Conservation (phyloP, 2,888 invertebrate species). For the Coelinius sp. region DNA sequence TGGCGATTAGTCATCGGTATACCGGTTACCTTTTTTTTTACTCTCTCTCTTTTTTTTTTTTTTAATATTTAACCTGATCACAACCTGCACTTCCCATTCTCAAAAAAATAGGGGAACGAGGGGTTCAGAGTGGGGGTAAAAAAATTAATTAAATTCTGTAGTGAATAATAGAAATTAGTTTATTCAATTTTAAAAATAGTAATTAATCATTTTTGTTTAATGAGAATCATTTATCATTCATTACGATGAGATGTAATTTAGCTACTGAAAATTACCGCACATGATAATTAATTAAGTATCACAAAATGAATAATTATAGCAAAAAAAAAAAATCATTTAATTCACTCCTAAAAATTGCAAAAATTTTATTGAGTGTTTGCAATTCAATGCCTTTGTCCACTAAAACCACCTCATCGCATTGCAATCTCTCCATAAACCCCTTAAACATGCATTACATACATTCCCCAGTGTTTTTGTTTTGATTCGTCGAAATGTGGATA, state of each 20-base stretch:
- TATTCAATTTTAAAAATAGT: background rate
- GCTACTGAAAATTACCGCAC: too few species aligned
- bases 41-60: too few species aligned
- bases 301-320: background rate
- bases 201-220: background rate
- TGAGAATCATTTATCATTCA: too few species aligned
- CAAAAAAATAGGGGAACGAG: background rate
- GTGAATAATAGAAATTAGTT: background rate
- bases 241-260: too few species aligned
- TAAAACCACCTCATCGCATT: background rate
- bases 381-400: slow-evolving; percentile 21
- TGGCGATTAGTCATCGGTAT: slow-evolving; percentile 54
- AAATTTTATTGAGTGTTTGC: slow-evolving; percentile 11
- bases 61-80: slow-evolving; percentile 36
- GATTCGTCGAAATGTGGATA: slow-evolving; percentile 28
- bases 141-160: background rate
- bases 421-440: slow-evolving; percentile 11
- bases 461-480: slow-evolving; percentile 28
- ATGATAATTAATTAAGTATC: too few species aligned
- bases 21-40: too few species aligned
- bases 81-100: slow-evolving; percentile 10
- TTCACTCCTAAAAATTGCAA: background rate
- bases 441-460: slow-evolving; percentile 11
- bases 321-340: too few species aligned
- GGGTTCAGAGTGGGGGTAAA: background rate